A percentile compares a stretch with the other conserved stretches of the same genome.
These are phyloP conservation scores for Atherinomorus stipes DNA, from an alignment of 2,113 vertebrate species.

Conservation along the genomic window DNA sequence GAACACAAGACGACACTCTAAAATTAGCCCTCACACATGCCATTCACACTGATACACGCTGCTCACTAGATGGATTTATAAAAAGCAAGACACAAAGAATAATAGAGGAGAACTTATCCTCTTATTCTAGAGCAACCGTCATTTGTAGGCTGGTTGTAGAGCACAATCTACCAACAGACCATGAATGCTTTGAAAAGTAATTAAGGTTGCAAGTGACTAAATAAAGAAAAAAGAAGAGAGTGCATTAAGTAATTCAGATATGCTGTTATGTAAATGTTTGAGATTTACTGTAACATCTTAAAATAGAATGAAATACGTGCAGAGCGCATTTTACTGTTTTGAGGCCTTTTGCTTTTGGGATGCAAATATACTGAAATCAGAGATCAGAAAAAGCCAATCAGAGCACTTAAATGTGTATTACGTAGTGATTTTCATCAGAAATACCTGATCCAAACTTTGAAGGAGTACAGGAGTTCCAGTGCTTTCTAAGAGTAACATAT, in stretches of 20 bases:
- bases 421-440: background rate
- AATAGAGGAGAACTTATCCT: background rate
- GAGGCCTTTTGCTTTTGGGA: background rate
- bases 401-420: background rate
- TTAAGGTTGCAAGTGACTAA: background rate
- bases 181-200: background rate
- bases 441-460: no score
- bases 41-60: slow-evolving; percentile 29
- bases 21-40: slow-evolving; percentile 64
- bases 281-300: background rate
- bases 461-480: no score
- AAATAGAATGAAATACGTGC: no score
- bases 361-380: background rate
- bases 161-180: background rate
- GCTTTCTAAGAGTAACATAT: no score
- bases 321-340: background rate
- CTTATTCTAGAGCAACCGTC: background rate
- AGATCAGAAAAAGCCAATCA: background rate
- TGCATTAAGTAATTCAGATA: background rate
- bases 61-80: background rate
- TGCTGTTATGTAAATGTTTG: background rate
- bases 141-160: background rate
- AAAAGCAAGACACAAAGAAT: background rate
- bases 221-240: background rate
- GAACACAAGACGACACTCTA: slow-evolving; percentile 53